Base-by-base conservation (phyloP, 2,113 vertebrate species). In the Petrocephalus microphthalmus region DNA sequence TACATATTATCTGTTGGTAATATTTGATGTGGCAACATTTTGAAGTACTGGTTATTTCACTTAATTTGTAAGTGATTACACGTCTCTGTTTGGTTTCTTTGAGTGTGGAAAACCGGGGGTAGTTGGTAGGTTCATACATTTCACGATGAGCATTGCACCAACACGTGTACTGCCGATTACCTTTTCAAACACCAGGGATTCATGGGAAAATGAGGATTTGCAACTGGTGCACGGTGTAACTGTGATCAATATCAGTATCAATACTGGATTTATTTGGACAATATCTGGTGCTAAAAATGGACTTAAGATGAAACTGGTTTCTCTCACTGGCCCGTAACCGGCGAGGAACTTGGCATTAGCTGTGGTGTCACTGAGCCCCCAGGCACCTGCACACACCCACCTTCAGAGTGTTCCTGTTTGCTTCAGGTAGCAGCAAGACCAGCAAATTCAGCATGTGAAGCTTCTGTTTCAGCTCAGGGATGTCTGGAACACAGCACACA, bases 321-420 rank as follows among this genome's bases (percentile, higher is more conserved):
- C 33, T 83, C 49, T 83, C 19, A 0, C 37, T 13, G 22, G 4
- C 20, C 20, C 20, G 22, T 45, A 49, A 3, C 22, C 20, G 17
- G 20, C 49, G 37, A n/a, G 20, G 81, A 22, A 10, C 19, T 7
- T 22, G 7, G 3, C 42, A 49, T 2, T 83, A 45, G 20, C 49
- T 1, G 2, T 47, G 33, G 5, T 0, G 71, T 78, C 71, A 71
- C 22, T 29, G 10, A n/a, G 52, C 29, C 37, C 42, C 0, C 0
- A 2, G n/a, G 2, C 29, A 7, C 22, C 51, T 56, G 3, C 25
- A 8, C 51, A 17, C 92, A 98, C 97, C 96, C 92, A 98, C 97
- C 97, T 98, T 98, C 8, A 98, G 92, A 49, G 97, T 96, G 91
- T 95, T 97, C 90, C 97, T 96, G 94, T 97, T 97, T 84, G 97